phyloP scores from a whole-genome alignment of 2,888 invertebrate species.

The Drosophila stalkeri region DNA sequence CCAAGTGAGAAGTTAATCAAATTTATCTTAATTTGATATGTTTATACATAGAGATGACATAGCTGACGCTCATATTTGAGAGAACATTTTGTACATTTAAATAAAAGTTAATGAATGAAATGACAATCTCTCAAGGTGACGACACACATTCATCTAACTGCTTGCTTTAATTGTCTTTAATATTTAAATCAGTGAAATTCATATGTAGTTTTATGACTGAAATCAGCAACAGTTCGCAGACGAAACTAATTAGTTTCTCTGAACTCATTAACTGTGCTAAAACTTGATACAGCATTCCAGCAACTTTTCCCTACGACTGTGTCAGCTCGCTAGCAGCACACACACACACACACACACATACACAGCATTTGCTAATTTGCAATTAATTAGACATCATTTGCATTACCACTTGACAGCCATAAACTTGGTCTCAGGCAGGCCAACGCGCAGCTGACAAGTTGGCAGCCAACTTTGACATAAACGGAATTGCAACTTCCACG shows the following conservation, averaged over 20 bases:
- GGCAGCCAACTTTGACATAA: constrained; percentile 42
- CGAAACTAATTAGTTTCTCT: constrained; percentile 55
- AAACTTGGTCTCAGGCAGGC: constrained; percentile 36
- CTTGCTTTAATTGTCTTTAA: background rate
- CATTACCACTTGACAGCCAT: constrained; percentile 56
- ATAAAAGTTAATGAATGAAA: background rate
- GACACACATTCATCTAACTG: background rate
- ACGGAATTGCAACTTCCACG: constrained; percentile 52
- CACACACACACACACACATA: background rate
- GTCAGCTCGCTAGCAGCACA: background rate
- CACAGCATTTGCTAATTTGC: constrained; percentile 57
- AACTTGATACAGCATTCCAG: constrained; percentile 55
- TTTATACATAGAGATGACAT: too few species aligned
- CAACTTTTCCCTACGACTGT: constrained; percentile 48
- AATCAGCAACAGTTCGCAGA: constrained; percentile 25
- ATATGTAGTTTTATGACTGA: constrained; percentile 7
- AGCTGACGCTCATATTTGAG: background rate
- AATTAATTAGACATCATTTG: constrained; percentile 76
- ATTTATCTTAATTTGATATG: background rate
- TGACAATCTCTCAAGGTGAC: background rate
- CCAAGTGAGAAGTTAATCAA: background rate
- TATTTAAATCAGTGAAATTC: constrained; percentile 3
- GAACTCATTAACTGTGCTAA: constrained; percentile 64
- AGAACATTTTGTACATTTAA: background rate
- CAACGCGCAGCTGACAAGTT: constrained; percentile 51